These are phyloP conservation scores for Tursiops truncatus DNA, from an alignment of 2,113 vertebrate species.

Conservation along the genomic window DNA sequence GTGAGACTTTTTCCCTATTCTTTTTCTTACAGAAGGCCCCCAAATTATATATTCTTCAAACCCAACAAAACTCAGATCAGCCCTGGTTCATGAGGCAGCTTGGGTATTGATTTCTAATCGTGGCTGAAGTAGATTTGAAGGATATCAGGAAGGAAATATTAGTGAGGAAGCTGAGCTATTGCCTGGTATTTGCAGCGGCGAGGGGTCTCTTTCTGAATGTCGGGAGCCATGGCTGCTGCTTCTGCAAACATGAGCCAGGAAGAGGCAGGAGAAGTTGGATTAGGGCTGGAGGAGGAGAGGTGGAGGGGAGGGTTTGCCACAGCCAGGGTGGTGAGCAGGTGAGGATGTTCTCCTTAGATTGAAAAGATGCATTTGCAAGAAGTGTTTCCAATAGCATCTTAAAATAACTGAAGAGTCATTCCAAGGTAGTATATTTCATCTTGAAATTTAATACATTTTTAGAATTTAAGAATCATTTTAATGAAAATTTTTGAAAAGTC, in stretches of 20 bases:
- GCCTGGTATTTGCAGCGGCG: not conserved
- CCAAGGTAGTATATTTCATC: not conserved
- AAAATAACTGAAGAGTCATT: not conserved
- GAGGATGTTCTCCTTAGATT: not conserved
- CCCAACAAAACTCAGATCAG: not conserved
- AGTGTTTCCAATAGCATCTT: not conserved
- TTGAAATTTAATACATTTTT: conserved; percentile 7
- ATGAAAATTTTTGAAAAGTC: not conserved
- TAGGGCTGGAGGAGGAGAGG: not conserved
- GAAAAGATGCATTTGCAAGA: not conserved
- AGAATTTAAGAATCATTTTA: conserved; percentile 15
- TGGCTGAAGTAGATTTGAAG: not conserved
- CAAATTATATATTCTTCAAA: not conserved
- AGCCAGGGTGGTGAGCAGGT: not conserved
- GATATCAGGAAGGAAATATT: not conserved
- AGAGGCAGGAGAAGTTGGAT: not conserved
- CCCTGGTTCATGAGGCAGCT: not conserved
- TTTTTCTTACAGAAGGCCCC: not conserved
- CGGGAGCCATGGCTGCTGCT: not conserved
- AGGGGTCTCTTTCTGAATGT: not conserved
- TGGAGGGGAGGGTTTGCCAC: too few relatives aligned
- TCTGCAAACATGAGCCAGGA: not conserved
- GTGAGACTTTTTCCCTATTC: not conserved
- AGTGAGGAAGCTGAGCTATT: not conserved
- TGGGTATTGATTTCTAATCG: not conserved